phyloP scores from a whole-genome alignment of 2,113 vertebrate species.

The Penelope pileata region DNA sequence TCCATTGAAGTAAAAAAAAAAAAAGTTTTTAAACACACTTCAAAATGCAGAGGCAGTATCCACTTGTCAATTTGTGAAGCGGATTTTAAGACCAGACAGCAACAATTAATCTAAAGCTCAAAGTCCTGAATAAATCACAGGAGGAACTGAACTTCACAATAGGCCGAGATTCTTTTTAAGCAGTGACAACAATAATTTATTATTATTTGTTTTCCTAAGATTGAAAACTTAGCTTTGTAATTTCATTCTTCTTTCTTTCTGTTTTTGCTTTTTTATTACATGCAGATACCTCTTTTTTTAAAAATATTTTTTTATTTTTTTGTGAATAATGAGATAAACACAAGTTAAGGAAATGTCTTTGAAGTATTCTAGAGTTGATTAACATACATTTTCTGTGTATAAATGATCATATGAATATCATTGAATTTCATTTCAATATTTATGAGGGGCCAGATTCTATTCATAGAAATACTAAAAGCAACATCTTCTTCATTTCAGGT shows the following conservation, averaged over 20 bases:
- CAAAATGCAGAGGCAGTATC: neutral
- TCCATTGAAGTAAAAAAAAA: neutral
- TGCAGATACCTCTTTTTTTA: accelerated
- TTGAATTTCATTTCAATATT: neutral
- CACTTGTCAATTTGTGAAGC: neutral
- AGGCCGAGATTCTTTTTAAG: neutral
- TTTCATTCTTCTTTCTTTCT: neutral
- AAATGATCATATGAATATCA: neutral
- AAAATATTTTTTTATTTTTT: neutral
- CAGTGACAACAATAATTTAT: neutral
- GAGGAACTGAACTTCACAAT: neutral
- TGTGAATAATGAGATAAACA: neutral
- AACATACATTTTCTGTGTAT: neutral
- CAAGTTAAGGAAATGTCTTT: neutral
- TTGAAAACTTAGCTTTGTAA: neutral
- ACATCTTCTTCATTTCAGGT: neutral
- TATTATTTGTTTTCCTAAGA: neutral
- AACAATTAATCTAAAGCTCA: neutral
- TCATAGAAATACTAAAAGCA: neutral
- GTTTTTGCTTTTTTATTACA: neutral
- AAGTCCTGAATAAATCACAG: neutral
- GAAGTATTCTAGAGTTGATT: neutral
- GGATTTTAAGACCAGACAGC: neutral
- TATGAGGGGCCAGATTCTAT: neutral
- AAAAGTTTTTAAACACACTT: neutral